Conservation (phyloP, 2,113 vertebrate genomes). For the Trogon melanurus region DNA sequence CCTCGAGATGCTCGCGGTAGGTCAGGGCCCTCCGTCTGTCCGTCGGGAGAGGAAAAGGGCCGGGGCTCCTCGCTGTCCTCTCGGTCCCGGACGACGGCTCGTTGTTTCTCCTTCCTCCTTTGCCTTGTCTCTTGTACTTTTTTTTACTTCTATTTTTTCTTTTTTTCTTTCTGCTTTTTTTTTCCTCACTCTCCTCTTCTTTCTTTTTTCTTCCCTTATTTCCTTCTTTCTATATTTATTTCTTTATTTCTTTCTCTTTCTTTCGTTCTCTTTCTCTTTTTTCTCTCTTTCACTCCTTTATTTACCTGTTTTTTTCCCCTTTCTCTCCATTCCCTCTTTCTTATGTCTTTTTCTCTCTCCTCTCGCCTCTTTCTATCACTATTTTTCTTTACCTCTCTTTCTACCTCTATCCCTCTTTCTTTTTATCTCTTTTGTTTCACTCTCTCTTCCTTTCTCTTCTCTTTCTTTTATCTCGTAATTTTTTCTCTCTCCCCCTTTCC, state of each 20-base stretch:
- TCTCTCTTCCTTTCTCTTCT: rapidly evolving
- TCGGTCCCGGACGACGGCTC: neutral
- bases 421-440: too few species aligned
- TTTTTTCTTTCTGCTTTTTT: neutral
- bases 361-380: too few species aligned
- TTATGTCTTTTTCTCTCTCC: neutral
- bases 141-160: neutral
- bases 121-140: neutral
- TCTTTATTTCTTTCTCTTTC: neutral
- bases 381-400: too few species aligned
- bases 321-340: too few species aligned
- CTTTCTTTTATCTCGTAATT: too few species aligned
- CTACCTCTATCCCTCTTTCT: rapidly evolving
- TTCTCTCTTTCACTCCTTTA: neutral
- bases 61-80: neutral
- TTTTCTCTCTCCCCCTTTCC: rapidly evolving
- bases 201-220: neutral
- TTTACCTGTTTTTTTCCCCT: neutral
- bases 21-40: neutral
- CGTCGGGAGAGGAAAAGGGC: neutral
- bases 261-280: neutral
- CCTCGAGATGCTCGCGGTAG: neutral
- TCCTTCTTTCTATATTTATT: neutral
- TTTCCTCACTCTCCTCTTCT: too few species aligned
- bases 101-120: neutral